These are phyloP conservation scores for Notothenia coriiceps DNA, from an alignment of 2,113 vertebrate species.

Conservation along the genomic window DNA sequence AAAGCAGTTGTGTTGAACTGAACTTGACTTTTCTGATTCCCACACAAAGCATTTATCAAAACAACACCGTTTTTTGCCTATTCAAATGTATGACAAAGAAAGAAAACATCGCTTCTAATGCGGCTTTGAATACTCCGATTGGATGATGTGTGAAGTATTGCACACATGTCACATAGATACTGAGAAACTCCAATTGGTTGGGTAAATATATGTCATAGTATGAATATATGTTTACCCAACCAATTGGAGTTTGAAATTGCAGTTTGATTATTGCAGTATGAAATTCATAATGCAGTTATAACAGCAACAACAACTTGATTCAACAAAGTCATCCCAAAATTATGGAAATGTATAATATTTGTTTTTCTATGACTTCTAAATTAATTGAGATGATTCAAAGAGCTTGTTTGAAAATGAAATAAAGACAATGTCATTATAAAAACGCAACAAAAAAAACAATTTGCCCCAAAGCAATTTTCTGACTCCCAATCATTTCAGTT, in stretches of 20 bases:
- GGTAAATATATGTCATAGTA: neutral
- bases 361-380: neutral
- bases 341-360: neutral
- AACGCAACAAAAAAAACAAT: neutral
- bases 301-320: no score
- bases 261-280: no score
- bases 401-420: neutral
- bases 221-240: no score
- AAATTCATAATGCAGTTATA: no score
- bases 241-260: no score
- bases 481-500: neutral
- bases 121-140: neutral
- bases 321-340: neutral
- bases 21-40: neutral
- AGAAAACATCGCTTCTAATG: neutral
- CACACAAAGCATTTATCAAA: conserved; percentile 7
- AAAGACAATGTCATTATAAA: neutral
- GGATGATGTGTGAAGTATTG: neutral
- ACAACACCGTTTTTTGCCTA: neutral
- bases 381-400: neutral
- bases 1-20: neutral
- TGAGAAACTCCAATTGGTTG: neutral
- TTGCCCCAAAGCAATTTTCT: neutral
- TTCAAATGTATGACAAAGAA: conserved; percentile 17
- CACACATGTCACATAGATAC: neutral